Evolutionary conservation across 2,113 vertebrate genomes (phyloP).

Genomic region (Podocnemis expansa): DNA sequence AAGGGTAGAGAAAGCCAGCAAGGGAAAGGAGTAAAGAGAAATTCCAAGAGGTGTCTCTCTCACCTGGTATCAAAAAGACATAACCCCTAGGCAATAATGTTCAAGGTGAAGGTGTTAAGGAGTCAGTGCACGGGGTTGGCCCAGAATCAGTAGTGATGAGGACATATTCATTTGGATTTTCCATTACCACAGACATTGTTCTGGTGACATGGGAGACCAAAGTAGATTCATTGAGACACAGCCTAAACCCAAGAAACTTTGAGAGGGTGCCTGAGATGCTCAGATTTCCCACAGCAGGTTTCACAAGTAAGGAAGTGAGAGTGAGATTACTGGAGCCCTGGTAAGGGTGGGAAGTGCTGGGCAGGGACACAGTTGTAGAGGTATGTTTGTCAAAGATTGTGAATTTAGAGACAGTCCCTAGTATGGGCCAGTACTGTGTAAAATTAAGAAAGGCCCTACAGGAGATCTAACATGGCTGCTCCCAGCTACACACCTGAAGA

Average conservation of each 20-base stretch:
- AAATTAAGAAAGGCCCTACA: no score
- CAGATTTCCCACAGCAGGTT: not conserved
- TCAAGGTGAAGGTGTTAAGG: not conserved
- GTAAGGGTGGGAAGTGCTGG: not conserved
- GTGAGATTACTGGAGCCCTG: not conserved
- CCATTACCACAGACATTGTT: not conserved
- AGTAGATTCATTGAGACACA: not conserved
- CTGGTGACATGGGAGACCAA: not conserved
- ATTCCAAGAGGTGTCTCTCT: not conserved
- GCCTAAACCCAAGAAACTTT: rapidly evolving
- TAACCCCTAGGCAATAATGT: not conserved
- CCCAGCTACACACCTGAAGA: no score
- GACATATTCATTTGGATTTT: not conserved
- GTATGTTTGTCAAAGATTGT: no score
- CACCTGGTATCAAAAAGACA: not conserved
- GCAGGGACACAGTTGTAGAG: not conserved
- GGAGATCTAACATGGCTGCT: no score
- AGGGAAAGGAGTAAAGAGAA: not conserved
- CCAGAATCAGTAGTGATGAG: not conserved
- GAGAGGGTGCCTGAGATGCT: not conserved
- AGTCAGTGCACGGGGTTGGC: not conserved
- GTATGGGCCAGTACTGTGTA: no score
- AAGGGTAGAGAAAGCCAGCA: not conserved
- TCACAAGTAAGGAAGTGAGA: rapidly evolving
- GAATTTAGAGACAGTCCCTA: no score